phyloP scores from a whole-genome alignment of 2,888 invertebrate species.

The Actias luna region DNA sequence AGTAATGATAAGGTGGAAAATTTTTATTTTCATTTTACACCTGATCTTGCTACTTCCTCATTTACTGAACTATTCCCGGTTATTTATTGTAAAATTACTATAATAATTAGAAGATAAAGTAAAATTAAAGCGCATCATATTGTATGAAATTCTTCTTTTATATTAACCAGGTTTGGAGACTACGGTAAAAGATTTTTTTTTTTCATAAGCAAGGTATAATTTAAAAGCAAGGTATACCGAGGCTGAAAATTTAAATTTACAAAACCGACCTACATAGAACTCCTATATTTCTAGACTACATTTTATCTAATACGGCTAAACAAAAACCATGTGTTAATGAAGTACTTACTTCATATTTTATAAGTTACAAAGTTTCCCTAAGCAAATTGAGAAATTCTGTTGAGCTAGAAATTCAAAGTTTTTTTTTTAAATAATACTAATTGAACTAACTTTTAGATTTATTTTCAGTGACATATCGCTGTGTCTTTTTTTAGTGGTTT shows the following conservation, averaged over 20 bases:
- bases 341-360: too few relatives aligned
- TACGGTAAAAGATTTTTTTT: neutral
- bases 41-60: neutral
- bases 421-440: too few relatives aligned
- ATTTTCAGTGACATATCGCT: too few relatives aligned
- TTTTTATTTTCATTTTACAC: constrained; percentile 1
- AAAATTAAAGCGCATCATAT: neutral
- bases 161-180: too few relatives aligned
- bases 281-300: neutral
- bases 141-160: neutral
- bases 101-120: neutral
- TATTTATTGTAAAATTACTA: neutral
- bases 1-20: neutral
- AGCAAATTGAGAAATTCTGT: too few relatives aligned
- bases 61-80: neutral
- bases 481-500: too few relatives aligned
- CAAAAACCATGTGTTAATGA: too few relatives aligned
- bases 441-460: too few relatives aligned
- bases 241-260: neutral
- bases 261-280: neutral
- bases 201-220: neutral
- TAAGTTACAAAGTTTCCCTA: too few relatives aligned
- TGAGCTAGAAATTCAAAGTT: too few relatives aligned
- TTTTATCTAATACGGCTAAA: neutral
- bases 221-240: neutral